Base-by-base conservation (phyloP, 1,140 invertebrate species). In the Drosophila kurseongensis region DNA sequence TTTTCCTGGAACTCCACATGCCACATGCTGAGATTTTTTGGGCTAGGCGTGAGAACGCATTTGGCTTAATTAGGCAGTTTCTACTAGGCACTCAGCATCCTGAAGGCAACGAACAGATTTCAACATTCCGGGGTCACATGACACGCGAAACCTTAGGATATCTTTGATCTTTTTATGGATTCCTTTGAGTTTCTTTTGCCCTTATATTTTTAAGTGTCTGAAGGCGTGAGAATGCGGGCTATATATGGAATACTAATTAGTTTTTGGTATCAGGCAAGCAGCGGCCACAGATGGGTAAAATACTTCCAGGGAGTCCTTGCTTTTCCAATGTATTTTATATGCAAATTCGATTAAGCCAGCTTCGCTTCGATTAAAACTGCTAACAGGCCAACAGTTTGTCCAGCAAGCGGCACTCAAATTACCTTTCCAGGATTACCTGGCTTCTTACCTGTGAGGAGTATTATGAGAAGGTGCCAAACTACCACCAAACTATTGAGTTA, bases 331-430 rank as follows among this genome's bases (percentile, higher is more conserved):
- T 29, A 18, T 60, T 54, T 48, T 42, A 68, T 78, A 78, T 78
- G 75, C 75, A 71, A 78, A 78, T 78, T 45, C 2, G n/a, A 78
- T 78, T 9, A 78, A 78, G 40, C 13, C 18, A 78, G 36, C 42
- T 55, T 48, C 45, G 51, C 55, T 52, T 74, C 68, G 55, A 75
- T 78, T 63, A 75, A 86, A 62, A 14, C 47, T 41, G 41, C 50
- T 59, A 81, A 66, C 78, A 86, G 82, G 81, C 16, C 10, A 51
- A 41, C 82, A 86, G 82, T 41, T 65, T 52, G 1, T 8, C 14
- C 48, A 81, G 44, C 48, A 62, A 23, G 55, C 27, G 18, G 12
- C n/a, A 36, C 18, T 48, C n/a, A 23, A 23, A 23, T 23, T 4
- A 57, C 67, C 51, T 69, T 71, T 69, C 12, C 67, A 12, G 1